Conservation (phyloP, 2,113 vertebrate species). For the Steatornis caripensis region DNA sequence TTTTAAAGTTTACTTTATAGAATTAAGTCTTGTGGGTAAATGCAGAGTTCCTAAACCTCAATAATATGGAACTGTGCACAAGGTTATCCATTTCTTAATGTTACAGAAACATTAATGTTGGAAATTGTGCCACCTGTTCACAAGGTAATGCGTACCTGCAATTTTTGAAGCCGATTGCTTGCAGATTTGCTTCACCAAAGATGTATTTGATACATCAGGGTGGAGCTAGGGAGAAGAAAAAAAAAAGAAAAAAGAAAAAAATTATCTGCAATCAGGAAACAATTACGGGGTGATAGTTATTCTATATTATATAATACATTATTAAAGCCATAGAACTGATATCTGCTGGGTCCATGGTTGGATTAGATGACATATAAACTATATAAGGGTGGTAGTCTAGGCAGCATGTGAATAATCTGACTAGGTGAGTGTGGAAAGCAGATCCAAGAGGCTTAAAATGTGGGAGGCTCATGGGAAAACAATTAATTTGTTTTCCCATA, state of each 20-base stretch:
- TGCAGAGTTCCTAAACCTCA: neutral
- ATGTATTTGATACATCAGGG: neutral
- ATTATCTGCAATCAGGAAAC: neutral
- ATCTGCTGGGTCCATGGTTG: neutral
- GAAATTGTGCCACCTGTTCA: neutral
- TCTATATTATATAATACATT: neutral
- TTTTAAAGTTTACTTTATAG: neutral
- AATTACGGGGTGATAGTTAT: neutral
- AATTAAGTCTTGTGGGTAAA: neutral
- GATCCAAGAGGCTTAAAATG: neutral
- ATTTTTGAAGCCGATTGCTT: neutral
- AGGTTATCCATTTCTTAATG: neutral
- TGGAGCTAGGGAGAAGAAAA: neutral
- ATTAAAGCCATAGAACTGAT: neutral
- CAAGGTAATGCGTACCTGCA: neutral
- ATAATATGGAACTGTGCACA: neutral
- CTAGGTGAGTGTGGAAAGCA: neutral
- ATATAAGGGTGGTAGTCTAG: neutral
- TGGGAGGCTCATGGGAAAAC: neutral
- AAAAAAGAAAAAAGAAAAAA: neutral
- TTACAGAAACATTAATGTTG: neutral
- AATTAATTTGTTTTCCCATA: neutral
- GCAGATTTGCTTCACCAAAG: neutral
- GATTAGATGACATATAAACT: neutral
- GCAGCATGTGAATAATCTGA: neutral